Evolutionary conservation across 1,140 invertebrate species (phyloP).

Genomic region (Bombus breviceps): DNA sequence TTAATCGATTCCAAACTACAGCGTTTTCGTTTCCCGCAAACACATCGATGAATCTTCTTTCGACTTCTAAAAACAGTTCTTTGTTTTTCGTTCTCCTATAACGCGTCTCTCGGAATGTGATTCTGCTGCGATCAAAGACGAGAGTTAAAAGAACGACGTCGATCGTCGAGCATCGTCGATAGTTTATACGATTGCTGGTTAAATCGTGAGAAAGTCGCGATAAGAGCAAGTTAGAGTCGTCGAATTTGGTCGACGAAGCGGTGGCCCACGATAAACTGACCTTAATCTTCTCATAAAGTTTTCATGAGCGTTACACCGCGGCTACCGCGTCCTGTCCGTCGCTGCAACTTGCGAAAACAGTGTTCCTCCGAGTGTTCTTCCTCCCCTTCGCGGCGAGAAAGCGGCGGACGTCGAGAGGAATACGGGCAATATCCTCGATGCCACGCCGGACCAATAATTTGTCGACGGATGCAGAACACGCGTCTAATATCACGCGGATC

Average conservation of each 20-base stretch:
- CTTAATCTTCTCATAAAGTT: constrained; percentile 46
- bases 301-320: constrained; percentile 25
- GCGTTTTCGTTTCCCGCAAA: background rate
- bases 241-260: background rate
- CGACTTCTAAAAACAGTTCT: background rate
- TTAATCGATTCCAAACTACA: background rate
- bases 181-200: background rate
- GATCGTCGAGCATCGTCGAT: too few species aligned
- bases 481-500: constrained; percentile 54
- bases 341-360: background rate
- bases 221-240: background rate
- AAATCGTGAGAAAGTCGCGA: constrained; percentile 9
- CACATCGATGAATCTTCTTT: background rate
- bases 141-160: background rate
- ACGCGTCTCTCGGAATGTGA: background rate
- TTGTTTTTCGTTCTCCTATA: background rate
- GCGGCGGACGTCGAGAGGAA: background rate
- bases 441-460: constrained; percentile 17
- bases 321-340: too few species aligned
- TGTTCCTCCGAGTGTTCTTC: background rate
- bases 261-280: constrained; percentile 21
- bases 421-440: background rate
- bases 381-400: background rate
- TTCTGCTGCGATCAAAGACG: background rate
- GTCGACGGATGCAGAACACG: constrained; percentile 18